Percentiles rank a stretch among this genome's conserved stretches.
These are phyloP conservation scores for Magallana nippona DNA, from an alignment of 2,888 invertebrate species.

Conservation along the genomic window DNA sequence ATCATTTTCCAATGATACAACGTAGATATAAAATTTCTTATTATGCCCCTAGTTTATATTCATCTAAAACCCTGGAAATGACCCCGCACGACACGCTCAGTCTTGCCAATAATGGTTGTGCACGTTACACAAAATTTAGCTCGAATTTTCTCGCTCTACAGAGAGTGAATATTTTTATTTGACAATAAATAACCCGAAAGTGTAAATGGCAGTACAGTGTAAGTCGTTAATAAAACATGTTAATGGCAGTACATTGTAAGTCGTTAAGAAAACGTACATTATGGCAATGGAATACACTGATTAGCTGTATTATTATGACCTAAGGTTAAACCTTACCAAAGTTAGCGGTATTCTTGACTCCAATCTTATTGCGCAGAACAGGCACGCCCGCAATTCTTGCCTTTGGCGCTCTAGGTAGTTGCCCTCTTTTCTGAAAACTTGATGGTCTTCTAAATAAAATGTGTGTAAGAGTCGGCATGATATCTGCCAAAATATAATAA, in stretches of 20 bases:
- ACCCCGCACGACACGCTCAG: too few species aligned
- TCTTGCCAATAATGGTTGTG: too few species aligned
- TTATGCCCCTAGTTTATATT: too few species aligned
- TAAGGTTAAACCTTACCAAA: neutral
- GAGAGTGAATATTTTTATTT: neutral
- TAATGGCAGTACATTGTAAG: neutral
- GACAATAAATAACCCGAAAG: neutral
- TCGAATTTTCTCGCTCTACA: neutral
- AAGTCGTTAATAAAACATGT: neutral
- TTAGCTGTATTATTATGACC: too few species aligned
- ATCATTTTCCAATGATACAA: too few species aligned
- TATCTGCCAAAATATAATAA: neutral
- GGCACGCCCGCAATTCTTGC: constrained; percentile 4
- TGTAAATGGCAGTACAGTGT: neutral
- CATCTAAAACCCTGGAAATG: too few species aligned
- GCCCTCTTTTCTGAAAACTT: neutral
- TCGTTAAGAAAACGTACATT: neutral
- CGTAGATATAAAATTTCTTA: too few species aligned
- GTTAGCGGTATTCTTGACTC: neutral
- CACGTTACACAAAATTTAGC: neutral
- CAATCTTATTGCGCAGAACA: neutral
- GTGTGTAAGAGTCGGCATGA: neutral
- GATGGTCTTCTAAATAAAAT: constrained; percentile 3
- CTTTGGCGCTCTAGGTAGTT: constrained; percentile 6
- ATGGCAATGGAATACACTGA: too few species aligned